Conservation (phyloP, 2,113 vertebrate genomes). For the Genyomyrus donnyi region DNA sequence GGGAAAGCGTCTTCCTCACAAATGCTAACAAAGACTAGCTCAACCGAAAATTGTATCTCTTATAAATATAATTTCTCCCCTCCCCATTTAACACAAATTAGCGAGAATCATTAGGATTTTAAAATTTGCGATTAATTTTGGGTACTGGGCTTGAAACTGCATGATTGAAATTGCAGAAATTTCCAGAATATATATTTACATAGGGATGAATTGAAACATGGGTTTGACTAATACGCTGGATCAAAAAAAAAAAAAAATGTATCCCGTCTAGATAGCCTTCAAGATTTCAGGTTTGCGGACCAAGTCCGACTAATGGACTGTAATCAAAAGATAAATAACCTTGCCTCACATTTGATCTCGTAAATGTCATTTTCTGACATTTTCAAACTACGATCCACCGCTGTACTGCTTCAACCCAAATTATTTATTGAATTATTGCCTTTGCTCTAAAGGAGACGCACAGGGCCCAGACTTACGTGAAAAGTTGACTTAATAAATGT, state of each 20-base stretch:
- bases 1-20: neutral
- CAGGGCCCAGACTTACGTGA: neutral
- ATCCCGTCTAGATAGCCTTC: neutral
- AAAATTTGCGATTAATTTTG: neutral
- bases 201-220: neutral
- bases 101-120: no score
- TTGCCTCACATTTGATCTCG: neutral
- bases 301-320: neutral
- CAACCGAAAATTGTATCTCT: neutral
- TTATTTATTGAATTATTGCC: neutral
- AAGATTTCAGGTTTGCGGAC: neutral
- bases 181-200: neutral
- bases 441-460: neutral
- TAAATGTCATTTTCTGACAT: conserved; percentile 18
- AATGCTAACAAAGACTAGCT: neutral
- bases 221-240: neutral
- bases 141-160: neutral
- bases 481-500: neutral
- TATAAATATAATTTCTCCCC: neutral
- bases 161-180: neutral
- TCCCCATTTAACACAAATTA: neutral
- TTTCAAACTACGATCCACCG: neutral
- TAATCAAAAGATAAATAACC: neutral
- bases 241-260: neutral
- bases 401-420: conserved; percentile 6